Evolutionary conservation across 2,888 invertebrate species (phyloP).

Genomic region (Tiliacea citrago): DNA sequence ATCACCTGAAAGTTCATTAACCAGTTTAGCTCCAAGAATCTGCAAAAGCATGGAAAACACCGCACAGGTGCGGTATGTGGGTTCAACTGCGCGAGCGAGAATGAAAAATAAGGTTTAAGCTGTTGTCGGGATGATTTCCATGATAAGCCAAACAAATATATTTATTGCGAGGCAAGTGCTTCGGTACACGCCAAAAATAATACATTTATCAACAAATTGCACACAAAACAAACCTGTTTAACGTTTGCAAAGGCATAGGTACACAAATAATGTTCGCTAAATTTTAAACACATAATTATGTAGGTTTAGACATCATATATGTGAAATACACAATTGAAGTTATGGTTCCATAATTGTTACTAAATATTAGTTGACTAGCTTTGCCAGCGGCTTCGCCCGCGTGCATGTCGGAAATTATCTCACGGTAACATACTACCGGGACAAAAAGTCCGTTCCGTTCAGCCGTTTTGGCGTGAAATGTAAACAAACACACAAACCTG

Average conservation of each 20-base stretch:
- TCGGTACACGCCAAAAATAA: constrained; percentile 41
- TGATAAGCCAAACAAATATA: constrained; percentile 27
- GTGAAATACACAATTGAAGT: background rate
- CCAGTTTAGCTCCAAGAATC: too few species aligned
- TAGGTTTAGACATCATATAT: background rate
- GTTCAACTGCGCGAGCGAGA: constrained; percentile 11
- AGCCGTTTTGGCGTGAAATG: too few species aligned
- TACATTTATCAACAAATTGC: constrained; percentile 19
- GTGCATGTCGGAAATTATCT: too few species aligned
- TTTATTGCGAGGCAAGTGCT: constrained; percentile 8
- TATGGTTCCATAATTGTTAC: too few species aligned
- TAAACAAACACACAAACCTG: too few species aligned
- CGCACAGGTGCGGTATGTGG: too few species aligned
- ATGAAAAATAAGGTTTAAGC: background rate
- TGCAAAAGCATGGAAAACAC: too few species aligned
- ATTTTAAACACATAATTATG: constrained; percentile 19
- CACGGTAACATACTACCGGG: too few species aligned
- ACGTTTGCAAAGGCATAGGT: constrained; percentile 41
- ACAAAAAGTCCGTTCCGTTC: too few species aligned
- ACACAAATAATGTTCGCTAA: constrained; percentile 35
- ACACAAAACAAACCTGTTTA: constrained; percentile 28
- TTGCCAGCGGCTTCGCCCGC: too few species aligned
- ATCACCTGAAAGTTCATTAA: background rate
- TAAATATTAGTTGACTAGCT: background rate
- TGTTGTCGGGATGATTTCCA: constrained; percentile 8